phyloP scores from a whole-genome alignment of 2,888 invertebrate genomes.

The Disparrhopalites patrizii region DNA sequence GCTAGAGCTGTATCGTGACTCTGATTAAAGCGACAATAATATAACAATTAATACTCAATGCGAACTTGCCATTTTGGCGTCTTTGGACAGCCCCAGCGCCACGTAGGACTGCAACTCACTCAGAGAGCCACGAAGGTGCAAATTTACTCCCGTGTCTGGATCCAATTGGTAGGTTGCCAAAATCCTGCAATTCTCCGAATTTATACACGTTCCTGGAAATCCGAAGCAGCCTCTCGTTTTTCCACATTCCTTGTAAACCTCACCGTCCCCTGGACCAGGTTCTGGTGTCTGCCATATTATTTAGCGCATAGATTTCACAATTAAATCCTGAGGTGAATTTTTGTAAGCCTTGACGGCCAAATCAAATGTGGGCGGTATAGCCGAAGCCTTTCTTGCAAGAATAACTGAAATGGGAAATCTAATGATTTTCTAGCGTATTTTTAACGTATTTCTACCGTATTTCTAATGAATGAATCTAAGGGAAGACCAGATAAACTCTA shows the following conservation, averaged over 20 bases:
- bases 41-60: not conserved
- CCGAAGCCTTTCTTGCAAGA: too few species aligned
- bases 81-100: conserved; percentile 72
- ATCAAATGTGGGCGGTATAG: too few species aligned
- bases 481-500: too few species aligned
- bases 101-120: conserved; percentile 57
- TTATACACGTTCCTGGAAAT: conserved; percentile 63
- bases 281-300: conserved; percentile 9
- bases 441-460: too few species aligned
- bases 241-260: conserved; percentile 68
- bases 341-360: too few species aligned
- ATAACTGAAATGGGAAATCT: too few species aligned
- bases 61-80: conserved; percentile 65
- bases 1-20: too few species aligned
- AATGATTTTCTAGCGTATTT: too few species aligned
- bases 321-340: too few species aligned
- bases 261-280: not conserved
- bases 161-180: conserved; percentile 61
- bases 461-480: too few species aligned
- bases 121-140: conserved; percentile 60
- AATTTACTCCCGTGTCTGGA: conserved; percentile 58
- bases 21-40: too few species aligned
- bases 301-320: too few species aligned
- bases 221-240: conserved; percentile 67
- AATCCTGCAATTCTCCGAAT: conserved; percentile 63